Conservation (phyloP, 2,888 invertebrate species). For the Aporophyla nigra region DNA sequence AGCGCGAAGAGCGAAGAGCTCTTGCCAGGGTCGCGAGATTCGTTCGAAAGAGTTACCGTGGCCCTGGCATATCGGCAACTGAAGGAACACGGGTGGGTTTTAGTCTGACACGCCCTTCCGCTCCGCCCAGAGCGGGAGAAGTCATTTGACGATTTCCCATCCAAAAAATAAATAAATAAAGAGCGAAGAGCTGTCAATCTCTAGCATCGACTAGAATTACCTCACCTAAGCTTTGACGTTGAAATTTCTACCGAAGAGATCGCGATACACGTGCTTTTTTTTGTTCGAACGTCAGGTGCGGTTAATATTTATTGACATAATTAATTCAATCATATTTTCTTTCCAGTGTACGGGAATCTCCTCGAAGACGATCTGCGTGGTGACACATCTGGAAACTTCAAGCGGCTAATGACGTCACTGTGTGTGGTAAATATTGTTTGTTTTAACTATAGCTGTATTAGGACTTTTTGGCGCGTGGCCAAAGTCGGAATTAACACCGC, state of each 20-base stretch:
- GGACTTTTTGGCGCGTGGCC: background rate
- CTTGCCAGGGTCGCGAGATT: too few relatives aligned
- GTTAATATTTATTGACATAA: conserved; percentile 2
- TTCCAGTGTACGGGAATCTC: conserved; percentile 94
- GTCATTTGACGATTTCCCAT: too few relatives aligned
- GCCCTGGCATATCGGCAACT: too few relatives aligned
- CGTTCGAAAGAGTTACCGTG: too few relatives aligned
- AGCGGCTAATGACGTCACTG: conserved; percentile 96
- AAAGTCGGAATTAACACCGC: background rate
- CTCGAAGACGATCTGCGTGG: conserved; percentile 96
- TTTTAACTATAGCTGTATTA: background rate
- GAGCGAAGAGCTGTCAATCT: too few relatives aligned
- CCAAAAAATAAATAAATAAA: too few relatives aligned
- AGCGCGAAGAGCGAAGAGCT: too few relatives aligned
- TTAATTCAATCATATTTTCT: conserved; percentile 25
- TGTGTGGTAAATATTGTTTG: conserved; percentile 91
- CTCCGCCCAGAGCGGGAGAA: too few relatives aligned
- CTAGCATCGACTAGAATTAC: too few relatives aligned
- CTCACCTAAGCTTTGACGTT: too few relatives aligned
- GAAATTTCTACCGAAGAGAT: background rate
- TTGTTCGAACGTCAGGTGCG: background rate
- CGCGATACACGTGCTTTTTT: background rate
- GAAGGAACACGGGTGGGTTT: too few relatives aligned
- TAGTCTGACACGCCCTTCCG: too few relatives aligned
- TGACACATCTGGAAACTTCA: conserved; percentile 98